Evolutionary conservation across 2,888 invertebrate genomes (phyloP), one percentile per base, ranked within the genome.

Genomic region (Protophormia terraenovae): DNA sequence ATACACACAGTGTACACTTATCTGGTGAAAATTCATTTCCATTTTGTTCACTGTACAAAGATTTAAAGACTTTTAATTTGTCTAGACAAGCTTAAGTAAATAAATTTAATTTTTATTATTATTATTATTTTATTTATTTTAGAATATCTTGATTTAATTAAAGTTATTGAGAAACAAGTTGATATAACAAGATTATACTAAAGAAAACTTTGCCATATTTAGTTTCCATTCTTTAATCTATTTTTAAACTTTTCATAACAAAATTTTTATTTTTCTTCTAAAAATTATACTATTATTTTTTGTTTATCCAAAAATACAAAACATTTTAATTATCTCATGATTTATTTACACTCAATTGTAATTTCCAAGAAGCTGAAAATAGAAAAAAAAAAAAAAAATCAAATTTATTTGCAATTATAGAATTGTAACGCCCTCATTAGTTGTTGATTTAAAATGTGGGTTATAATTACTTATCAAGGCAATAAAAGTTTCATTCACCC

Each of bases 401-500:
- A n/a, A 29, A n/a, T 67, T 35, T 60, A 72, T 29, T 35, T 58
- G 4, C 41, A n/a, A 35, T 38, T 50, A 22, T 0, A 35, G 27
- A 38, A 29, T 2, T 10, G 67, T 8, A 8, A 77, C 45, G 55
- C 16, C 29, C 29, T 32, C 29, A 27, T 72, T 79, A 14, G 41
- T 6, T 29, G 5, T n/a, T n/a, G 53, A 0, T 7, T 27, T 22
- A 0, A 66, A 66, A 66, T 73, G 14, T 66, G 19, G 45, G 24
- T 72, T 64, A 32, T 35, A 24, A n/a, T 8, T 22, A 1, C 22
- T 27, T 35, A 41, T 55, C 3, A 12, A 24, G n/a, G 47, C 29
- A 50, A 69, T 67, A 69, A 82, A 69, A 35, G 53, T 67, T 69
- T 76, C 62, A 69, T 62, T 82, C 69, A 82, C 41, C 69, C 67